Evolutionary conservation across 2,113 vertebrate species (phyloP).

Genomic region (Neolamprologus tretocephalus): DNA sequence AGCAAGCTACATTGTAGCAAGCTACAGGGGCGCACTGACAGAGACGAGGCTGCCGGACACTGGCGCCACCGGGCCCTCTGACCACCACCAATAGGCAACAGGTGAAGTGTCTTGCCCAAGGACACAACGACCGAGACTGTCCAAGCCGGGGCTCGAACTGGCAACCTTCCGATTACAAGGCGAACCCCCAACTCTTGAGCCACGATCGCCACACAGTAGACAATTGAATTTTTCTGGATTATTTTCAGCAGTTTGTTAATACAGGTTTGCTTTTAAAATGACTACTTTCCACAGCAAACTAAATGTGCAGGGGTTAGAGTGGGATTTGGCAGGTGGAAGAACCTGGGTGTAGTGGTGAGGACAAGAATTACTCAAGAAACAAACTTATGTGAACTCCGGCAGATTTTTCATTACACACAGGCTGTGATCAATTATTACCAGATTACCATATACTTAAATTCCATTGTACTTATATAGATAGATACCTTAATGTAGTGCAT

Average conservation of each 20-base stretch:
- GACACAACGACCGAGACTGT: accelerated
- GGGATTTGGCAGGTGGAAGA: too few relatives aligned
- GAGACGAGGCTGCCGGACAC: accelerated
- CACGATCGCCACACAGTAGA: neutral
- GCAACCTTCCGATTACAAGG: neutral
- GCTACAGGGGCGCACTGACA: accelerated
- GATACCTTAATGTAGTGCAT: neutral
- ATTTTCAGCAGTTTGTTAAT: neutral
- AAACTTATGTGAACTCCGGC: accelerated
- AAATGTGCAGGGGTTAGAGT: too few relatives aligned
- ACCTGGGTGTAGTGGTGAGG: too few relatives aligned
- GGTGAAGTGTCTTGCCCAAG: neutral
- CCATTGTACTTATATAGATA: neutral
- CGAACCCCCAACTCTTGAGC: accelerated
- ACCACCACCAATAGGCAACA: accelerated
- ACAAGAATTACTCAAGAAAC: too few relatives aligned
- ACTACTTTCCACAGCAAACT: too few relatives aligned
- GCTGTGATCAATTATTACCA: neutral
- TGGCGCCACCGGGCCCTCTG: accelerated
- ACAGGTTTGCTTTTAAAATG: too few relatives aligned
- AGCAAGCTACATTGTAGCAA: too few relatives aligned
- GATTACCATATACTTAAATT: neutral
- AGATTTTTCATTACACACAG: neutral
- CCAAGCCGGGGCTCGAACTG: accelerated
- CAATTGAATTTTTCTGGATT: neutral